These are phyloP conservation scores for Tetropium fuscum DNA, from an alignment of 2,888 invertebrate genomes.

Conservation along the genomic window DNA sequence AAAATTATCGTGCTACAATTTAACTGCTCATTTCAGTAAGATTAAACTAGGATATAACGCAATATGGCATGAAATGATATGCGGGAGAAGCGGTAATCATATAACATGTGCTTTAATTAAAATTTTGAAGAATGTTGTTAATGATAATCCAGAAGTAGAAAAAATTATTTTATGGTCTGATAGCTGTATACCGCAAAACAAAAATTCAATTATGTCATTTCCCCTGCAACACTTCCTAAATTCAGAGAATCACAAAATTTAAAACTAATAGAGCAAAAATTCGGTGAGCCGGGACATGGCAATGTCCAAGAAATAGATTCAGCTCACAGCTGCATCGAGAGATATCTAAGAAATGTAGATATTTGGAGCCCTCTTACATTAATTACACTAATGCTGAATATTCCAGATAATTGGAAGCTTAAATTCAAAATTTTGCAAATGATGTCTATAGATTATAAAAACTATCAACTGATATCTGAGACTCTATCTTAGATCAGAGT, in stretches of 20 bases:
- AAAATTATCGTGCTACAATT: constrained; percentile 13
- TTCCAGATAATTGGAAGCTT: too few species aligned
- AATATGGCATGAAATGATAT: constrained; percentile 9
- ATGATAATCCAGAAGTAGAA: constrained; percentile 1
- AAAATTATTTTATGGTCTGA: neutral
- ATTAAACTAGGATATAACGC: constrained; percentile 11
- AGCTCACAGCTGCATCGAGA: constrained; percentile 34
- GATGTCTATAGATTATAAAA: too few species aligned
- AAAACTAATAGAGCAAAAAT: constrained; percentile 33
- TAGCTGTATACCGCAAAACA: constrained; percentile 8
- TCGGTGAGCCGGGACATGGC: constrained; percentile 38
- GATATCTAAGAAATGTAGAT: constrained; percentile 1
- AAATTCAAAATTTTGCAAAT: too few species aligned
- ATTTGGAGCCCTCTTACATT: too few species aligned
- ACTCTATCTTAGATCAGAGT: too few species aligned
- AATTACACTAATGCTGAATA: too few species aligned
- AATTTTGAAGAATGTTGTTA: neutral
- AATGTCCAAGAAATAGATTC: constrained; percentile 35
- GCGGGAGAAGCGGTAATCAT: constrained; percentile 1
- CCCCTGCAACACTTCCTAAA: constrained; percentile 2
- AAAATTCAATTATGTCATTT: constrained; percentile 12
- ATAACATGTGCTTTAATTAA: constrained; percentile 1
- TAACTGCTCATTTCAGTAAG: constrained; percentile 9
- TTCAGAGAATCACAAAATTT: neutral
- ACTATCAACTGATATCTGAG: too few species aligned